A percentile compares a stretch with the other conserved stretches of the same genome.
Conservation (phyloP, 2,797 vertebrate genomes). For the Molossus molossus region DNA sequence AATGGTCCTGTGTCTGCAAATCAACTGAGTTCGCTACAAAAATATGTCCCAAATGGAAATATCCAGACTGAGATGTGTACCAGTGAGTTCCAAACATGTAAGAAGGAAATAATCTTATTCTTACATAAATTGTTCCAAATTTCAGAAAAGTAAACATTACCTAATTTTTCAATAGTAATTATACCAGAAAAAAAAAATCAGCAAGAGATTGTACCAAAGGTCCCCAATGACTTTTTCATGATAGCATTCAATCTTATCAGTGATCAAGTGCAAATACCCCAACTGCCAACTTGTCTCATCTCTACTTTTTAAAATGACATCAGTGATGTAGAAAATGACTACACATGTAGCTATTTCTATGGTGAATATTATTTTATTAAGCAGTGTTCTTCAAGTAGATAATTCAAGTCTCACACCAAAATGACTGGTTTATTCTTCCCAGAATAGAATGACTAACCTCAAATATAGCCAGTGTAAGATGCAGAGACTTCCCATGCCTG, state of each 20-base stretch:
- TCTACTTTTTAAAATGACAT: neutral
- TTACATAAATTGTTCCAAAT: neutral
- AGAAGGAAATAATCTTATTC: neutral
- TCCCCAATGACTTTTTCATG: neutral
- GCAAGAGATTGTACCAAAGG: neutral
- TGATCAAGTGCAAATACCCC: neutral
- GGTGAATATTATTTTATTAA: neutral
- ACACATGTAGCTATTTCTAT: neutral
- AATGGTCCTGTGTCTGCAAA: neutral
- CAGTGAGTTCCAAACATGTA: neutral
- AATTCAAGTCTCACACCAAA: neutral
- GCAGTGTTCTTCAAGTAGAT: neutral
- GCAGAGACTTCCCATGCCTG: neutral
- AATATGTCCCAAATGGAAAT: conserved; percentile 19
- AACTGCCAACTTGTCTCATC: neutral
- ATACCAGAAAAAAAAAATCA: neutral
- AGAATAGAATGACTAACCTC: neutral
- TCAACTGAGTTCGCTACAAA: neutral
- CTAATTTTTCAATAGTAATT: neutral
- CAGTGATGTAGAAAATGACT: neutral
- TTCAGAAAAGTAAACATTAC: neutral
- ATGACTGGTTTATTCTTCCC: neutral
- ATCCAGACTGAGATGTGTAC: neutral
- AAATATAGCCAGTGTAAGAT: neutral
- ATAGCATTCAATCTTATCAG: neutral